A percentile compares a stretch with the other conserved stretches of the same genome.
These are phyloP conservation scores for Mustela nigripes DNA, from an alignment of 2,113 vertebrate genomes.

Conservation along the genomic window DNA sequence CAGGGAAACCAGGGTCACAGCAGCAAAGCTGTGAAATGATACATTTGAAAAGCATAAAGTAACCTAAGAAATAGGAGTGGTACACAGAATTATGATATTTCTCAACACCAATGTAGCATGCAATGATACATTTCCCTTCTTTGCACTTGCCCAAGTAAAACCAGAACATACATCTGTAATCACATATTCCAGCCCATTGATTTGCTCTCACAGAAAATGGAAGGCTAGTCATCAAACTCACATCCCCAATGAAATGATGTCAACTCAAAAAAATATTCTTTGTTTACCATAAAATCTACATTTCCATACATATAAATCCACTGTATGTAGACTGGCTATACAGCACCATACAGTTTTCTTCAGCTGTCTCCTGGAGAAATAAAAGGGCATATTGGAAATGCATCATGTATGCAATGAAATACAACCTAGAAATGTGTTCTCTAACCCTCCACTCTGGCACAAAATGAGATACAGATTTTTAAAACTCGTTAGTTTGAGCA, in stretches of 20 bases:
- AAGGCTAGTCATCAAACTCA: conserved; percentile 67
- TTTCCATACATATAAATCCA: conserved; percentile 43
- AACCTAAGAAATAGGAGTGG: conserved; percentile 36
- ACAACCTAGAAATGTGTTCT: neutral
- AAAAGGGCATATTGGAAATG: conserved; percentile 38
- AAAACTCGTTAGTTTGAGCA: conserved; percentile 53
- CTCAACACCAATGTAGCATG: neutral
- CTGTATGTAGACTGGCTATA: neutral
- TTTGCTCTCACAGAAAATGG: conserved; percentile 50
- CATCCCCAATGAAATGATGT: conserved; percentile 69
- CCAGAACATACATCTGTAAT: conserved; percentile 63
- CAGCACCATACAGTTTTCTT: conserved; percentile 15
- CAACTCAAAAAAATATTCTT: conserved; percentile 67
- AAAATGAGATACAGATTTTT: conserved; percentile 3
- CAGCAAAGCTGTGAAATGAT: conserved; percentile 33
- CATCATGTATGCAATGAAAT: conserved; percentile 37
- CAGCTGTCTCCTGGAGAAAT: conserved; percentile 45
- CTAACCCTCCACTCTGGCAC: neutral
- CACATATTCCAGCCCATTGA: conserved; percentile 68
- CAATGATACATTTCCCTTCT: conserved; percentile 54
- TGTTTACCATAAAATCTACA: conserved; percentile 58
- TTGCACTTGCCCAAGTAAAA: conserved; percentile 59
- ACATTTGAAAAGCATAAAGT: conserved; percentile 31
- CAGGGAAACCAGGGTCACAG: neutral
- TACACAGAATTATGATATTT: neutral